phyloP scores from a whole-genome alignment of 2,113 vertebrate species.

The Climacteris rufus region DNA sequence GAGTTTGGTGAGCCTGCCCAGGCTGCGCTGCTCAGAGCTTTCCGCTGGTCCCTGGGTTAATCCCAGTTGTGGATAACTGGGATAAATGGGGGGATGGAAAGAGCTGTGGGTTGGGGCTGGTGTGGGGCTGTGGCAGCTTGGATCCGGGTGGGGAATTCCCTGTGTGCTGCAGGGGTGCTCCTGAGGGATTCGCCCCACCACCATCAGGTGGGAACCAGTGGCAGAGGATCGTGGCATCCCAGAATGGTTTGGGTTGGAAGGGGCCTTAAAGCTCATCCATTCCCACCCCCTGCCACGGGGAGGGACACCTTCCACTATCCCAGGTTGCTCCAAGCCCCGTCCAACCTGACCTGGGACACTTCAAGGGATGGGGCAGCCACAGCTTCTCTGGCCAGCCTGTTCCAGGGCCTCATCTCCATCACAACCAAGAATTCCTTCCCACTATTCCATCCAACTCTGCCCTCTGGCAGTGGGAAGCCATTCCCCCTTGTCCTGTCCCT shows the following conservation, averaged over 20 bases:
- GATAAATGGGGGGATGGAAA: background rate
- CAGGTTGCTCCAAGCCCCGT: fast-evolving
- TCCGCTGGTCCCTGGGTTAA: fast-evolving
- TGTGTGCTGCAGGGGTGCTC: background rate
- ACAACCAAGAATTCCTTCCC: fast-evolving
- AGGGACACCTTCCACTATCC: background rate
- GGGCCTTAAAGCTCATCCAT: fast-evolving
- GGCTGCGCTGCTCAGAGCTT: background rate
- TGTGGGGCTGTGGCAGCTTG: background rate
- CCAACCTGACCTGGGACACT: background rate
- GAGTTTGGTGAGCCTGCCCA: fast-evolving
- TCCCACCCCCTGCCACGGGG: too few relatives aligned
- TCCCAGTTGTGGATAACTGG: background rate
- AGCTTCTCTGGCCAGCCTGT: background rate
- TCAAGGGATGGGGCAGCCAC: background rate
- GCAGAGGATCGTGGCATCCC: background rate
- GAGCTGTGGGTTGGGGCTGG: fast-evolving
- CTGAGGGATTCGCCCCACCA: fast-evolving
- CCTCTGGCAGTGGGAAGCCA: background rate
- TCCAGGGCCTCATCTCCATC: fast-evolving
- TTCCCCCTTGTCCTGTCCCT: background rate
- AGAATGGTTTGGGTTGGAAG: background rate
- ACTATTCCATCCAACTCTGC: background rate
- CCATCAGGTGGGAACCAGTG: fast-evolving
- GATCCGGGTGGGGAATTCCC: background rate